These are phyloP conservation scores for Zaprionus africanus DNA, from an alignment of 1,140 invertebrate species.

Conservation along the genomic window DNA sequence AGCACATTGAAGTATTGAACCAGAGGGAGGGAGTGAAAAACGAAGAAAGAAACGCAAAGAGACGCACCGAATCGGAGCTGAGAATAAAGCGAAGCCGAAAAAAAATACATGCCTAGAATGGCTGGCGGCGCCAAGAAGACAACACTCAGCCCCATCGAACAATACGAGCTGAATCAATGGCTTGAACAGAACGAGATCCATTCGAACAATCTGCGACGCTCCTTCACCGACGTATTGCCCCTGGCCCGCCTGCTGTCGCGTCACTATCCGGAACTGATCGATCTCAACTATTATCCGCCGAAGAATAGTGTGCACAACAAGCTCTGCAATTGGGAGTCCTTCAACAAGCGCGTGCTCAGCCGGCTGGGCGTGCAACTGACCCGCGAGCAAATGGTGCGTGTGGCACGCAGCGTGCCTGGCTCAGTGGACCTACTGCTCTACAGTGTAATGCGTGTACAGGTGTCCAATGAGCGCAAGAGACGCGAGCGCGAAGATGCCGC, in stretches of 20 bases:
- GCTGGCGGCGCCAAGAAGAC: slow-evolving; percentile 19
- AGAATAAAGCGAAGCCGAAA: too few relatives aligned
- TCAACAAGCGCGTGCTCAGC: slow-evolving; percentile 88
- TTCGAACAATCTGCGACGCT: slow-evolving; percentile 35
- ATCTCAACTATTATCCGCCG: slow-evolving; percentile 89
- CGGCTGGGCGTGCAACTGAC: slow-evolving; percentile 87
- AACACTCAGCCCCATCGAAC: slow-evolving; percentile 22
- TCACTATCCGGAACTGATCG: slow-evolving; percentile 89
- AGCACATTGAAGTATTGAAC: too few relatives aligned
- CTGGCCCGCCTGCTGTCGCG: slow-evolving; percentile 89
- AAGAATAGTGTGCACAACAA: slow-evolving; percentile 88
- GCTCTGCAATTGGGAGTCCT: slow-evolving; percentile 89
- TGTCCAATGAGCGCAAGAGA: slow-evolving; percentile 23
- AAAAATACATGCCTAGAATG: slow-evolving; percentile 11
- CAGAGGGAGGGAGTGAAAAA: not conserved
- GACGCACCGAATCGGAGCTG: too few relatives aligned
- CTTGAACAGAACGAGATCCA: slow-evolving; percentile 27
- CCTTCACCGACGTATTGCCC: slow-evolving; percentile 87
- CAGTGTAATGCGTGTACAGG: slow-evolving; percentile 67
- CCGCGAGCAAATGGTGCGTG: slow-evolving; percentile 86
- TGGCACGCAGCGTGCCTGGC: slow-evolving; percentile 87
- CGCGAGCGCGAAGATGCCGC: not conserved
- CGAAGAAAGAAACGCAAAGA: too few relatives aligned
- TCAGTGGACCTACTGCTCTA: slow-evolving; percentile 87
- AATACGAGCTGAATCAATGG: slow-evolving; percentile 52